A percentile compares a stretch with the other conserved stretches of the same genome.
phyloP scores from a whole-genome alignment of 1,140 invertebrate species.

The Drosophila simulans region DNA sequence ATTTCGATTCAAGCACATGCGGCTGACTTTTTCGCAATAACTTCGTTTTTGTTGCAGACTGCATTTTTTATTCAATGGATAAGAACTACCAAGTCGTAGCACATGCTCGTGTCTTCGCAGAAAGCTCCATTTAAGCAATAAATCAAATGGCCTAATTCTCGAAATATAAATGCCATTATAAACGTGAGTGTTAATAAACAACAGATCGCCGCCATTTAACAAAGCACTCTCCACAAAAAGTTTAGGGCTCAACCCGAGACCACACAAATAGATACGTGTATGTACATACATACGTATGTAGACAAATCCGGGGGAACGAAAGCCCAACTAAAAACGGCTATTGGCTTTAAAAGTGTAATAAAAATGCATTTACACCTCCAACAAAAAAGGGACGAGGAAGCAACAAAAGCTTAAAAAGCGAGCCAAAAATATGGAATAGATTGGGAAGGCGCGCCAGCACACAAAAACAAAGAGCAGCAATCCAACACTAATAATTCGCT shows the following conservation, averaged over 20 bases:
- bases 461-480: slow-evolving; percentile 42
- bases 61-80: too few relatives aligned
- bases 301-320: slow-evolving; percentile 13
- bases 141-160: slow-evolving; percentile 46
- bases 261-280: slow-evolving; percentile 5
- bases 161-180: slow-evolving; percentile 44
- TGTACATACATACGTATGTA: background rate
- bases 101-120: background rate
- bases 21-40: too few relatives aligned
- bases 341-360: slow-evolving; percentile 61
- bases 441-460: slow-evolving; percentile 2
- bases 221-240: slow-evolving; percentile 6
- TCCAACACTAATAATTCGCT: slow-evolving; percentile 77
- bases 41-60: too few relatives aligned
- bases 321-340: slow-evolving; percentile 25
- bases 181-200: slow-evolving; percentile 34
- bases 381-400: slow-evolving; percentile 12
- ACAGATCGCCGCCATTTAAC: slow-evolving; percentile 55
- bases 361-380: slow-evolving; percentile 64
- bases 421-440: slow-evolving; percentile 31
- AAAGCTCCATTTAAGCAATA: slow-evolving; percentile 36
- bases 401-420: slow-evolving; percentile 23
- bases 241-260: background rate
- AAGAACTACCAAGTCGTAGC: too few relatives aligned
- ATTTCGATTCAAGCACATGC: too few relatives aligned